Base-by-base conservation (phyloP, 2,888 invertebrate genomes). In the Didymodactylos carnosus region DNA sequence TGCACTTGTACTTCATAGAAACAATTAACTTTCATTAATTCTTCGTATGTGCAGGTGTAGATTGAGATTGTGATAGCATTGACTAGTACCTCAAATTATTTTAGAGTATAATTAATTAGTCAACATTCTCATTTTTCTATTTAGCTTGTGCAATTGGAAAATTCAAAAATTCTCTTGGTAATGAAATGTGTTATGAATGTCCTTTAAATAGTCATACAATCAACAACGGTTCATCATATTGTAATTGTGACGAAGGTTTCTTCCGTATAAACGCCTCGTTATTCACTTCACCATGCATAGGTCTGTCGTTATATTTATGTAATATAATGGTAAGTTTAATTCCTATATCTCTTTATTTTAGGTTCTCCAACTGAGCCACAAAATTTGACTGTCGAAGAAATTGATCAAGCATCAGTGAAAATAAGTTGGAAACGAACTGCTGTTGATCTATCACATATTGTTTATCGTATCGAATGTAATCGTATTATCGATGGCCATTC, bases 321-420 rank as follows among this genome's bases (percentile, higher is more conserved):
- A 43, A 7, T 14, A 39, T 6, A 23, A 39, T 43, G 7, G 6
- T 23, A 16, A 7, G 5, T 1, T 7, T 27, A 69, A 73, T 13
- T 62, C 41, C 6, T 29, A 10, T 1, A 13, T 41, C 35, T 35
- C 19, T 43, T 5, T 5, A 16, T 2, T 16, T 25, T 27, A 74
- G 74, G 71, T 23, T 62, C 39, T 62, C 74, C 74, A 23, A 53
- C 53, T 13, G 74, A 74, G 40, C 74, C 74, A 41, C 53, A 74
- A 46, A 74, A 74, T 74, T n/a, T 74, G 16, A 71, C 74, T 11
- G 74, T 74, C 2, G 71, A 53, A n/a, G 62, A 62, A 25, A 72
- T 74, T 5, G 74, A 74, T 39, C 74, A 74, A 69, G 69, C 53
- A 39, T 71, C 71, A 43, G 40, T 74, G 23, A 74, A 71, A 39